Base-by-base conservation (phyloP, 2,113 vertebrate genomes). In the Tyrannus savana region DNA sequence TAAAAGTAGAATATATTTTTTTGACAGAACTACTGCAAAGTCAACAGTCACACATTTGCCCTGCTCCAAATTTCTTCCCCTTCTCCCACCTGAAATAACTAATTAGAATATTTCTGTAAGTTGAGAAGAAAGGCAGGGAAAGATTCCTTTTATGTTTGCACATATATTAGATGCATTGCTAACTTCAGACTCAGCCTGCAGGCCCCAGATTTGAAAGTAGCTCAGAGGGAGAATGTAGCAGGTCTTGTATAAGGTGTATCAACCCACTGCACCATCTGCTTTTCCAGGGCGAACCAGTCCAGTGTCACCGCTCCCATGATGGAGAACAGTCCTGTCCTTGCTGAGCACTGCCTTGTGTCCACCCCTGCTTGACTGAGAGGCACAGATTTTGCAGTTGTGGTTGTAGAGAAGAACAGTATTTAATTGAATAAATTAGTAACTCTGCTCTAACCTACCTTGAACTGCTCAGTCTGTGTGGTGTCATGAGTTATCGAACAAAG, bases 1-100 rank as follows among this genome's bases (percentile, higher is more conserved):
- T 96, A 95, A 95, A 95, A 95, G 72, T 44, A 91, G 83, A 78
- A 89, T 89, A 68, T 83, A 84, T 89, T 97, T 96, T 97, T 93
- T 62, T 67, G 87, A 77, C 59, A 85, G 71, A 79, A 73, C 50
- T 85, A 71, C 84, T 75, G 76, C 87, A 74, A 87, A 89, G 86
- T 90, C 91, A 95, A 96, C 80, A 92, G 83, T 73, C 10, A 16
- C 49, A 41, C 74, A 62, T 76, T 68, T 89, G 55, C 84, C 86
- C 37, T 75, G 73, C 73, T 94, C 83, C 60, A 49, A 78, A 92
- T 95, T 90, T 79, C 77, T 87, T 84, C 60, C 28, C 21, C 30
- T 84, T 90, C 42, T 86, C 76, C 75, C 72, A 81, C 84, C 80
- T 74, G 73, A 88, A 89, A 90, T 59, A 92, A 90, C 59, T 83